These are phyloP conservation scores for Bos javanicus DNA, from an alignment of 2,113 vertebrate species.

Conservation along the genomic window DNA sequence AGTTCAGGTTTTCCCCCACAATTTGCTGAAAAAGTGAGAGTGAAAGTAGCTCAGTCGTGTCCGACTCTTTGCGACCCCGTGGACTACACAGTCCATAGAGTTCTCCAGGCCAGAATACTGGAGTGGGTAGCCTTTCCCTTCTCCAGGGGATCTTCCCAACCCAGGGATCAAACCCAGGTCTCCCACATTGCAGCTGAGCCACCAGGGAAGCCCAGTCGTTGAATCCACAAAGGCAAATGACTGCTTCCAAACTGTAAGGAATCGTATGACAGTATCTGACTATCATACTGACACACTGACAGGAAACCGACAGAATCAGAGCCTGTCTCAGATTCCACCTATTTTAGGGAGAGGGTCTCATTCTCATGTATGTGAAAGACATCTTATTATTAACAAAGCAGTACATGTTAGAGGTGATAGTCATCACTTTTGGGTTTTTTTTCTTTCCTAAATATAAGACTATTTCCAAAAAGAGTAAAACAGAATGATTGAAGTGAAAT, in stretches of 20 bases:
- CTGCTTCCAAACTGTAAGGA: background rate
- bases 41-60: background rate
- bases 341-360: background rate
- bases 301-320: background rate
- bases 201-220: background rate
- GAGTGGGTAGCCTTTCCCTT: background rate
- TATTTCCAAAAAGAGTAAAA: conserved; percentile 1
- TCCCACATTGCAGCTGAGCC: background rate
- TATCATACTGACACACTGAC: background rate
- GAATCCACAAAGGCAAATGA: background rate
- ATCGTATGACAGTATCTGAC: background rate
- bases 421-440: background rate
- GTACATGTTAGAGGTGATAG: background rate
- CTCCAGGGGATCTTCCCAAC: background rate
- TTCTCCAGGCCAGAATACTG: background rate
- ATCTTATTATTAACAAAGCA: background rate
- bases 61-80: accelerated
- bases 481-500: background rate
- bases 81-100: background rate
- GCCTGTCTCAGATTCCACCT: background rate
- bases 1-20: background rate
- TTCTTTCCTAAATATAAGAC: background rate
- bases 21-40: background rate
- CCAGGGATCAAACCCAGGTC: background rate
- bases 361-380: background rate